Conservation (phyloP, 2,113 vertebrate species). For the Mellivora capensis region DNA sequence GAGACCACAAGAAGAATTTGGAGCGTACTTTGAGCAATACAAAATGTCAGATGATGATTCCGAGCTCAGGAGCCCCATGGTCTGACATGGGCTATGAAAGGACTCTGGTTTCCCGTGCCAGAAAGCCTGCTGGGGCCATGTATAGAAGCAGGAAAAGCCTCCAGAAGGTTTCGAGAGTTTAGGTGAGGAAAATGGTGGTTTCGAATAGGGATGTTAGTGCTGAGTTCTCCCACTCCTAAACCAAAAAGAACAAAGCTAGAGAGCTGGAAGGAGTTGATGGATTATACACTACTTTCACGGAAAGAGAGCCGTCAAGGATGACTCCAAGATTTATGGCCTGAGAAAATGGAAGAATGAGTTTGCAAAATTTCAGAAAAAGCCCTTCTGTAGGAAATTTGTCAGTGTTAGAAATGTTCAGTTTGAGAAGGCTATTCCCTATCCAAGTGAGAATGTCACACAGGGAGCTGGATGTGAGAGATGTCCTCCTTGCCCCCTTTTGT, state of each 20-base stretch:
- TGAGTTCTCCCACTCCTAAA: background rate
- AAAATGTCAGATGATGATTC: background rate
- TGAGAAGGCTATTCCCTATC: background rate
- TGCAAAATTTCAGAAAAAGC: background rate
- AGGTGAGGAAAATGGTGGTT: background rate
- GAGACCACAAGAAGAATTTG: background rate
- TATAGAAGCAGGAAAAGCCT: background rate
- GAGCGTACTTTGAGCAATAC: background rate
- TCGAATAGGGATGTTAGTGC: too few relatives aligned
- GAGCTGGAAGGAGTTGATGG: background rate
- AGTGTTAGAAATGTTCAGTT: background rate
- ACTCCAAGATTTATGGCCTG: background rate
- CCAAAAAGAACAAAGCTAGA: background rate
- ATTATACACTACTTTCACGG: background rate
- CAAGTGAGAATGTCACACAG: background rate
- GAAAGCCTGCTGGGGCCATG: fast-evolving
- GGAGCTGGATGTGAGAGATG: background rate
- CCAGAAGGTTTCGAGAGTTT: background rate
- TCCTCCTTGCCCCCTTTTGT: background rate
- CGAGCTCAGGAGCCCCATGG: too few relatives aligned
- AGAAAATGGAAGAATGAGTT: constrained; percentile 1
- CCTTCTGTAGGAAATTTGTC: background rate
- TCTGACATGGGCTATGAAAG: background rate
- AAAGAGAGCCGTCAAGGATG: background rate
- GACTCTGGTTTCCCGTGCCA: background rate